Conservation (phyloP, 2,113 vertebrate genomes). For the Paedocypris sp. region DNA sequence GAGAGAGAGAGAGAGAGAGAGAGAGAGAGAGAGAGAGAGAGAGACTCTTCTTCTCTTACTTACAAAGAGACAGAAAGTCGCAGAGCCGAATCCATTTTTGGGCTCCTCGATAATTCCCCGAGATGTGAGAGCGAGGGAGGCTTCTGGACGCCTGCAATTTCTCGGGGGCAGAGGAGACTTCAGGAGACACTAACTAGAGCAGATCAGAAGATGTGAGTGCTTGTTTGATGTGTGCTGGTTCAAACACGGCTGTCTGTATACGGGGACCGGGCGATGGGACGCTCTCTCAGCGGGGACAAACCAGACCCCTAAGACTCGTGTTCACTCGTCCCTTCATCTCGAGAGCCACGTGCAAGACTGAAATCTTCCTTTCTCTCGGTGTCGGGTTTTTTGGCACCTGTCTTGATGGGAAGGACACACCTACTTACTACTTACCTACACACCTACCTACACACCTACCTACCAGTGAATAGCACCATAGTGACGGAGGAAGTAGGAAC, state of each 20-base stretch:
- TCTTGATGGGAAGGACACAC: no score
- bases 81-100: not conserved
- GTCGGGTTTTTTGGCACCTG: not conserved
- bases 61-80: no score
- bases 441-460: no score
- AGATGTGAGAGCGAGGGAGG: not conserved
- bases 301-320: conserved; percentile 4
- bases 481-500: no score
- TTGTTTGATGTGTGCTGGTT: conserved; percentile 34
- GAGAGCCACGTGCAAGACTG: not conserved
- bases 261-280: not conserved
- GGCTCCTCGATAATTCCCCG: not conserved
- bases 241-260: conserved; percentile 20
- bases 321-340: not conserved
- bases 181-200: conserved; percentile 20
- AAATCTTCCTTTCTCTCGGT: not conserved
- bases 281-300: not conserved
- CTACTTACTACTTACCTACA: no score
- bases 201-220: conserved; percentile 33
- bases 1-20: conserved; percentile 3
- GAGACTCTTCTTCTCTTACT: not conserved
- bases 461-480: no score
- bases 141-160: conserved; percentile 16
- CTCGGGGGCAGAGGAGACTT: conserved; percentile 1
- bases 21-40: not conserved